These are phyloP conservation scores for Oconnorella tubifera DNA, from an alignment of 2,888 invertebrate genomes.

Conservation along the genomic window DNA sequence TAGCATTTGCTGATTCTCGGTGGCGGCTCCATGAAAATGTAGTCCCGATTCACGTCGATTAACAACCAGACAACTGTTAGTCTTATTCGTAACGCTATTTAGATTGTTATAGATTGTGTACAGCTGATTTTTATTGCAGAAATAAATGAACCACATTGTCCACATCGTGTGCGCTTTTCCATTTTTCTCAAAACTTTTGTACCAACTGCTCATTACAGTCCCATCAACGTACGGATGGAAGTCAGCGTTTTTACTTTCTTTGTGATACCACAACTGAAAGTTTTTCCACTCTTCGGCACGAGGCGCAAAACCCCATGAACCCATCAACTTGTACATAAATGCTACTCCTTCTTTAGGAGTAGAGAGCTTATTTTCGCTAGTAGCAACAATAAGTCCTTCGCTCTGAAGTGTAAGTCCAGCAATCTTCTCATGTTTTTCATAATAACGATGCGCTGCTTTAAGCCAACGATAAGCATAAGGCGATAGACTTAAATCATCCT, in stretches of 20 bases:
- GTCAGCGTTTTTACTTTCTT: not conserved
- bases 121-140: slow-evolving; percentile 17
- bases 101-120: slow-evolving; percentile 39
- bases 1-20: slow-evolving; percentile 3
- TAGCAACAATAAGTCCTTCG: slow-evolving; percentile 1
- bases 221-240: slow-evolving; percentile 27
- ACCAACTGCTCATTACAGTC: slow-evolving; percentile 25
- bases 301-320: slow-evolving; percentile 32
- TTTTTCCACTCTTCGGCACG: slow-evolving; percentile 21
- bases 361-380: not conserved
- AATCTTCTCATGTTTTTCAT: slow-evolving; percentile 33
- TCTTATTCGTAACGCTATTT: not conserved
- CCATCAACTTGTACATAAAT: slow-evolving; percentile 24
- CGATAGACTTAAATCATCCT: slow-evolving; percentile 46
- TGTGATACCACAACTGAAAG: slow-evolving; percentile 29
- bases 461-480: slow-evolving; percentile 42
- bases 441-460: slow-evolving; percentile 40
- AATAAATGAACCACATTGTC: slow-evolving; percentile 32
- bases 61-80: slow-evolving; percentile 36
- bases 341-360: slow-evolving; percentile 14
- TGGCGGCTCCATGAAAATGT: slow-evolving; percentile 32
- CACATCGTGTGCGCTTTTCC: slow-evolving; percentile 22
- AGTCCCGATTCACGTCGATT: slow-evolving; percentile 43
- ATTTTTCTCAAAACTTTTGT: slow-evolving; percentile 15
- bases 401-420: slow-evolving; percentile 42